These are phyloP conservation scores for Phasianus colchicus DNA, from an alignment of 2,113 vertebrate species.

Conservation along the genomic window DNA sequence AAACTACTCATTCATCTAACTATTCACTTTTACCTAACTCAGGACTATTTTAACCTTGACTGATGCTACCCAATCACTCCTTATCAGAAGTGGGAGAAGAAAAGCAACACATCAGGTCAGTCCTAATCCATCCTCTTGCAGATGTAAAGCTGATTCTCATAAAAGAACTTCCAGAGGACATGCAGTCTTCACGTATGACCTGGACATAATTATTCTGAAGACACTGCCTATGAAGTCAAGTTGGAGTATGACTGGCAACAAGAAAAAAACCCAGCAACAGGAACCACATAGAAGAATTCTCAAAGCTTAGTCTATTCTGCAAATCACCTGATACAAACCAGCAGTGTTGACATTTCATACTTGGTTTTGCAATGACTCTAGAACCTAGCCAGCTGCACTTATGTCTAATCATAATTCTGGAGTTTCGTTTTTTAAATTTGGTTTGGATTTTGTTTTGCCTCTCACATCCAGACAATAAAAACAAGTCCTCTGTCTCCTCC, in stretches of 20 bases:
- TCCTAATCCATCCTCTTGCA: slow-evolving; percentile 15
- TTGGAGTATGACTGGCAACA: neutral
- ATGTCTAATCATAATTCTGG: neutral
- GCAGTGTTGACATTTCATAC: neutral
- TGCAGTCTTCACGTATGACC: neutral
- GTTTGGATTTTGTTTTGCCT: neutral
- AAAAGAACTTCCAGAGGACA: slow-evolving; percentile 31
- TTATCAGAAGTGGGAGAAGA: neutral
- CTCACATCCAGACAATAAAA: neutral
- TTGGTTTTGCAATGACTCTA: neutral
- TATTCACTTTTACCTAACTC: neutral
- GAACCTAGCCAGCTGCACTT: neutral
- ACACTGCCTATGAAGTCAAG: neutral
- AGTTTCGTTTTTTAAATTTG: neutral
- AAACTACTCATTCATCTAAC: neutral
- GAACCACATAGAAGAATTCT: neutral
- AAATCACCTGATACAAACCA: slow-evolving; percentile 24
- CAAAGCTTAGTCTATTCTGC: slow-evolving; percentile 11
- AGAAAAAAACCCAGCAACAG: slow-evolving; percentile 32
- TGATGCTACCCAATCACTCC: neutral
- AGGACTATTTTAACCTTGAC: neutral
- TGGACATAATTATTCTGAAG: neutral
- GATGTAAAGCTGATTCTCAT: slow-evolving; percentile 28
- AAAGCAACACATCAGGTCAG: neutral
- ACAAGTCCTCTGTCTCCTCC: neutral